Evolutionary conservation across 2,113 vertebrate genomes (phyloP), one percentile per base, ranked within the genome.

Genomic region (Seriola aureovittata): DNA sequence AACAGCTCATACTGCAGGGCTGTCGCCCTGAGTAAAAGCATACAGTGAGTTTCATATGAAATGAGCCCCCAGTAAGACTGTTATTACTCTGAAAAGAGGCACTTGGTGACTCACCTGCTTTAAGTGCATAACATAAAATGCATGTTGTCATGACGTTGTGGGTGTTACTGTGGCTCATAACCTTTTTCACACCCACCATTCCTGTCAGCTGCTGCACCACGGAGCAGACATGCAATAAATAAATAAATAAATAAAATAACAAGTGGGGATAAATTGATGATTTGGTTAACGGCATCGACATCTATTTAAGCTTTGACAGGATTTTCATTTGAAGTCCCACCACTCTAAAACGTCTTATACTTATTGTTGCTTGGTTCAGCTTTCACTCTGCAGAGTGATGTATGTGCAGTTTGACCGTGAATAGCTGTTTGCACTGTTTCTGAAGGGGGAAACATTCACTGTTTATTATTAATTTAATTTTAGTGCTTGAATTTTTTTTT

Each of bases 51-150:
- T 82, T 63, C 12, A 54, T 54, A 85, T 70, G 21, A 81, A 71
- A 73, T 78, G 10, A 67, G 29, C 44, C 57, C 48, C 32, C 4
- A n/a, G 70, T 64, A 72, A 68, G 72, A 25, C 50, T 83, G 68
- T 36, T 67, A 60, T 59, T 67, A 60, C 48, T 78, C 59, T 74
- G 19, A 71, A 80, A 82, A 71, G 77, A 68, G 60, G 25, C 79
- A 81, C 42, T 75, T 71, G 29, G 62, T 90, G 91, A 91, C 76
- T 93, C 87, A 92, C 52, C 76, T n/a, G 60, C 67, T 44, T 71
- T 69, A 85, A 92, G 75, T 85, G 81, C 68, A 83, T 25, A 75
- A 36, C 50, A 85, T 85, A 68, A 84, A 81, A 77, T 79, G 71
- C 71, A 66, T 40, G 84, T 65, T 78, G 62, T 79, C 82, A 80